Conservation (phyloP, 2,113 vertebrate genomes). For the Ciconia stormi region DNA sequence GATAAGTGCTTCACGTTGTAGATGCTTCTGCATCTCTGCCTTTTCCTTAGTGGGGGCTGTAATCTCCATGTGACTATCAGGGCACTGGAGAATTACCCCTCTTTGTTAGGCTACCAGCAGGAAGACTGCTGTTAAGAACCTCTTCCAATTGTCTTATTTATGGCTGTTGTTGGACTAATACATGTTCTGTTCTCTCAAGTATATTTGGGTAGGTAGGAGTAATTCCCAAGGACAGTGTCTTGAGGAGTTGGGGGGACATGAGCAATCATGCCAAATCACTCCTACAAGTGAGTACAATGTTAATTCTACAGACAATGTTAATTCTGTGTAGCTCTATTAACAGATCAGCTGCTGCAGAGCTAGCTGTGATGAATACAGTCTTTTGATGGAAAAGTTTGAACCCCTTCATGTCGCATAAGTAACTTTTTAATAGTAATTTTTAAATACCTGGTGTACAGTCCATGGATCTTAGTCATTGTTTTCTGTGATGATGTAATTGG, state of each 20-base stretch:
- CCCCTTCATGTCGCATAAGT: background rate
- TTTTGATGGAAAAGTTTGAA: background rate
- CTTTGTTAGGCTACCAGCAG: background rate
- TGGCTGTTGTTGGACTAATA: background rate
- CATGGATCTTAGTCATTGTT: background rate
- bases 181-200: background rate
- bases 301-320: background rate
- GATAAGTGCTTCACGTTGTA: background rate
- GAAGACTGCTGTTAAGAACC: background rate
- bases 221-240: background rate
- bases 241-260: background rate
- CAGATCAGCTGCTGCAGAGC: background rate
- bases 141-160: background rate
- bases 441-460: background rate
- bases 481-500: background rate
- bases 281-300: background rate
- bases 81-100: background rate
- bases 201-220: background rate
- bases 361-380: background rate
- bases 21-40: background rate
- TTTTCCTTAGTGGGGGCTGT: background rate
- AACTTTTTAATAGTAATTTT: background rate
- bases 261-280: background rate
- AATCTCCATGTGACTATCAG: background rate
- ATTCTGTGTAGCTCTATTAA: background rate